phyloP scores from a whole-genome alignment of 2,113 vertebrate species.

The Oreocharis arfaki region DNA sequence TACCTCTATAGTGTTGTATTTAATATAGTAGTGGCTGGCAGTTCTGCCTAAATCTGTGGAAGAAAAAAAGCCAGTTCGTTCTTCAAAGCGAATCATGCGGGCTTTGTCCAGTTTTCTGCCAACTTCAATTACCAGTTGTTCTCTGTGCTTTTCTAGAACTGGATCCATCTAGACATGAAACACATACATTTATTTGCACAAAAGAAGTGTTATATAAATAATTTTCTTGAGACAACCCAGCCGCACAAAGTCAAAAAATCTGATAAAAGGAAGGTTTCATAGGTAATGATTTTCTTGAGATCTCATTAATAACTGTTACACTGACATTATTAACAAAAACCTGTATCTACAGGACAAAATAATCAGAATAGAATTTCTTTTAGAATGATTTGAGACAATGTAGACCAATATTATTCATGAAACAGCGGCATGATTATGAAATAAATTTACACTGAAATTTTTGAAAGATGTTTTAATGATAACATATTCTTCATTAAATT shows the following conservation, averaged over 20 bases:
- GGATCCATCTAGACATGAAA: constrained; percentile 84
- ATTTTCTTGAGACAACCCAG: not conserved
- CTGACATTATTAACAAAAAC: not conserved
- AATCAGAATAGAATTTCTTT: not conserved
- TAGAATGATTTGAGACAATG: not conserved
- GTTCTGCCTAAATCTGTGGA: constrained; percentile 96
- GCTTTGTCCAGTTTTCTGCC: constrained; percentile 94
- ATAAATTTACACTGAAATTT: not conserved
- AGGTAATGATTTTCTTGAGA: not conserved
- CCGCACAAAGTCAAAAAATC: not conserved
- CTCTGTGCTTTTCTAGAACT: constrained; percentile 85
- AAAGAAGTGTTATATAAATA: not conserved
- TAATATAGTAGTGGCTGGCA: constrained; percentile 97
- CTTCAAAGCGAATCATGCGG: constrained; percentile 96
- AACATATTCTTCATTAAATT: not conserved
- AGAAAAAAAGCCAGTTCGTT: constrained; percentile 93
- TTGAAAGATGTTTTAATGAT: not conserved
- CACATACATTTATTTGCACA: not conserved
- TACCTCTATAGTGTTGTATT: constrained; percentile 97
- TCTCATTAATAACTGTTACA: not conserved
- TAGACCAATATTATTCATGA: not conserved
- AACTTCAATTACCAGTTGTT: constrained; percentile 86
- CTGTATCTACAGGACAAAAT: not conserved
- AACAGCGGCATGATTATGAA: not conserved
- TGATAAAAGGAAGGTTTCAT: not conserved